A percentile compares a stretch with the other conserved stretches of the same genome.
phyloP scores from a whole-genome alignment of 92 coral and sea anemone species.

The Chrysogorgia sp. region DNA sequence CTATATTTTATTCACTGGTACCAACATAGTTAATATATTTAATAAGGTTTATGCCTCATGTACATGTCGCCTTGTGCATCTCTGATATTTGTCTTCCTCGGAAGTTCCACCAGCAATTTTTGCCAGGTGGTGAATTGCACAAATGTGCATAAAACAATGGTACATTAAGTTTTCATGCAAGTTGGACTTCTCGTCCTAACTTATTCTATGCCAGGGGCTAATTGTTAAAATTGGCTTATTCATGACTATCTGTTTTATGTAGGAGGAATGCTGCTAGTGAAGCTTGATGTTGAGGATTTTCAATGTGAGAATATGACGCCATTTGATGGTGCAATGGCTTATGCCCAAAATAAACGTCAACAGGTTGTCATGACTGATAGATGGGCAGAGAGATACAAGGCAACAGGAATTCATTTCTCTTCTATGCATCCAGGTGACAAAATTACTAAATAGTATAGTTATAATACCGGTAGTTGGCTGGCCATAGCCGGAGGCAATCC shows the following conservation, averaged over 20 bases:
- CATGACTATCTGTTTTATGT: not conserved
- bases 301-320: slow-evolving; percentile 84
- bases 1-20: too few species aligned
- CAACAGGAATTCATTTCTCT: slow-evolving; percentile 76
- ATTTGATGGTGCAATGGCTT: slow-evolving; percentile 93
- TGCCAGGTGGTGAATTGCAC: too few species aligned
- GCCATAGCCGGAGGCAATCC: too few species aligned
- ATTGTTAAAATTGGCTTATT: too few species aligned
- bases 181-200: not conserved
- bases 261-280: slow-evolving; percentile 91
- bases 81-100: too few species aligned
- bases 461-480: not conserved
- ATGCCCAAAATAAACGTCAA: slow-evolving; percentile 95
- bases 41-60: too few species aligned
- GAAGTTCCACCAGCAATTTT: too few species aligned
- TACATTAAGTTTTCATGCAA: not conserved
- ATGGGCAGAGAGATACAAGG: slow-evolving; percentile 75
- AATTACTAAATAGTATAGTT: not conserved
- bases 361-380: slow-evolving; percentile 91
- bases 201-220: too few species aligned
- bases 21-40: too few species aligned
- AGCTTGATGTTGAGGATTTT: slow-evolving; percentile 74
- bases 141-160: not conserved
- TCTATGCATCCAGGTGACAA: slow-evolving; percentile 94
- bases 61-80: too few species aligned